Percentiles rank a stretch among this genome's conserved stretches.
These are phyloP conservation scores for Temnopleurus reevesii DNA, from an alignment of 53 echinoderm and acorn worm species.

Conservation along the genomic window DNA sequence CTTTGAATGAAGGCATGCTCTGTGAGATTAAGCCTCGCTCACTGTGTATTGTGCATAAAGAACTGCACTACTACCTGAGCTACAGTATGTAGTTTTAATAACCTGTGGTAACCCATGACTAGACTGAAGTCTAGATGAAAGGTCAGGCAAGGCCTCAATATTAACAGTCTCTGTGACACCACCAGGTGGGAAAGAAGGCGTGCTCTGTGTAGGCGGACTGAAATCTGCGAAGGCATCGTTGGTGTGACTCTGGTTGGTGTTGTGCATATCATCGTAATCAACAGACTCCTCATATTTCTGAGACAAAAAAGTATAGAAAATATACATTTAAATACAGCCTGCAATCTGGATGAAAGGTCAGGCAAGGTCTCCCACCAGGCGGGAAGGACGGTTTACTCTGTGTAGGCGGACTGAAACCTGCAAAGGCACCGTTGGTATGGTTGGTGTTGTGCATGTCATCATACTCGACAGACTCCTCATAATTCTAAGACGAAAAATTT, in stretches of 20 bases:
- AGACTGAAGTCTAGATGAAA: constrained; percentile 52
- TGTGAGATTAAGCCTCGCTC: too few relatives aligned
- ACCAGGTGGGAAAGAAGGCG: constrained; percentile 72
- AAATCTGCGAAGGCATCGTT: constrained; percentile 77
- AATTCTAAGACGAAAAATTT: constrained; percentile 65
- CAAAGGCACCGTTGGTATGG: constrained; percentile 66
- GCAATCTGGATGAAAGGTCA: constrained; percentile 32
- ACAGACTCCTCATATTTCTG: constrained; percentile 93
- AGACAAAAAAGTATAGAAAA: not conserved
- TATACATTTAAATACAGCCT: not conserved
- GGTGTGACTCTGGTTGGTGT: constrained; percentile 61
- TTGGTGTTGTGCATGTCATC: constrained; percentile 51
- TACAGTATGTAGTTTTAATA: too few relatives aligned
- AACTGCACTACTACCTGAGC: too few relatives aligned
- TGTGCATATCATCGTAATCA: constrained; percentile 62
- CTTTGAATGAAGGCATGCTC: too few relatives aligned
- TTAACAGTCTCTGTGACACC: constrained; percentile 67
- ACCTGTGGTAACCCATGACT: constrained; percentile 57
- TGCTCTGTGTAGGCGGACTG: constrained; percentile 90
- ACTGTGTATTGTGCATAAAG: too few relatives aligned
- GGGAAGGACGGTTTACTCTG: constrained; percentile 84
- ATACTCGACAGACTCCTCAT: constrained; percentile 70
- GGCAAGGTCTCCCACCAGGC: constrained; percentile 67
- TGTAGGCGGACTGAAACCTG: constrained; percentile 85
- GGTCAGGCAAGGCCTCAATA: constrained; percentile 76